These are phyloP conservation scores for Sitta europaea DNA, from an alignment of 2,113 vertebrate species.

Conservation along the genomic window DNA sequence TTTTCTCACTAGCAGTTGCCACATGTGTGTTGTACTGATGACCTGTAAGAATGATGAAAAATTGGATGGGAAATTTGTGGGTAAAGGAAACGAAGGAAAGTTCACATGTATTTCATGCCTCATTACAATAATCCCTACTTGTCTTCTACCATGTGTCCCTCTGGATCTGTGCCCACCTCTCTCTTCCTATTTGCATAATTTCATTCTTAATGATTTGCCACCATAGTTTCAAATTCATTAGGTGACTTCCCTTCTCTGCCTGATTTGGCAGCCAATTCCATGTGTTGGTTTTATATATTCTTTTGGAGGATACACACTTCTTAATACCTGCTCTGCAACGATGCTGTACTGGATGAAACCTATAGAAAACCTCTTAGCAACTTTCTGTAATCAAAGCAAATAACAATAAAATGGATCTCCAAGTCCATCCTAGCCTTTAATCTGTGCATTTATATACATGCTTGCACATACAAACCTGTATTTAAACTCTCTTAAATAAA, in stretches of 20 bases:
- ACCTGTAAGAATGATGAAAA: conserved; percentile 50
- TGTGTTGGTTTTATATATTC: background rate
- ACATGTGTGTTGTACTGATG: background rate
- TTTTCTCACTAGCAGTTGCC: background rate
- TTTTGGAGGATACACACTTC: background rate
- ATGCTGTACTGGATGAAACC: background rate
- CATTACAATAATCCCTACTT: conserved; percentile 42
- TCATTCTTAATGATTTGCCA: conserved; percentile 19
- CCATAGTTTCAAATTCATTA: background rate
- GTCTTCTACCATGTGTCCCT: conserved; percentile 32
- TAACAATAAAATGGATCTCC: background rate
- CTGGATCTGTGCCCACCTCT: conserved; percentile 32
- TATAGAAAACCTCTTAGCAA: background rate
- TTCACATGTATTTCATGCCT: conserved; percentile 48
- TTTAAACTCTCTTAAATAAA: conserved; percentile 13
- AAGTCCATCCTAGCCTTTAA: background rate
- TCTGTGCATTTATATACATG: background rate
- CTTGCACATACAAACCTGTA: background rate
- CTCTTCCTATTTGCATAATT: conserved; percentile 46
- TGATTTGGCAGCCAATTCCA: background rate
- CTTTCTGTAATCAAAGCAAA: background rate
- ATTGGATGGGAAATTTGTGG: background rate
- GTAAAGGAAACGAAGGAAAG: background rate
- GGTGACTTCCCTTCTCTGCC: background rate
- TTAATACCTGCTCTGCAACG: background rate